Percentiles rank a stretch among this genome's conserved stretches.
These are phyloP conservation scores for Sericinus montela DNA, from an alignment of 2,888 invertebrate genomes.

Conservation along the genomic window DNA sequence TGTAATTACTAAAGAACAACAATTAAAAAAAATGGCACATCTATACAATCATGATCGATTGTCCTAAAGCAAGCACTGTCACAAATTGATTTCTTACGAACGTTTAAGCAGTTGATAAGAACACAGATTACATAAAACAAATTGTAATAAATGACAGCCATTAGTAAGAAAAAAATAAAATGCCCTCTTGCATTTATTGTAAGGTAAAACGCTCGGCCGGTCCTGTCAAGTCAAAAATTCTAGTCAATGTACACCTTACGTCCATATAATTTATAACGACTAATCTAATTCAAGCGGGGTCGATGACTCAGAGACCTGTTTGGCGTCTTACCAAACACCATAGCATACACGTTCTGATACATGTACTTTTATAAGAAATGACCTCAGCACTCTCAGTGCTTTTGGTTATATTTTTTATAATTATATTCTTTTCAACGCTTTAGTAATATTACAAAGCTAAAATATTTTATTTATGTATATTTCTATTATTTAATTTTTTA, in stretches of 20 bases:
- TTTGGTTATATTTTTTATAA: neutral
- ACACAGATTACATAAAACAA: constrained; percentile 19
- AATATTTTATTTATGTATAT: neutral
- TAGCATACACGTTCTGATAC: constrained; percentile 20
- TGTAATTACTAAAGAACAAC: no score
- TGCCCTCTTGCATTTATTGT: constrained; percentile 17
- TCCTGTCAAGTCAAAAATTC: constrained; percentile 26
- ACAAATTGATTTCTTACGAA: constrained; percentile 2
- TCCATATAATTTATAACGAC: constrained; percentile 29
- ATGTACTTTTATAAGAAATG: constrained; percentile 11
- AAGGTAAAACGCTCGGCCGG: constrained; percentile 20
- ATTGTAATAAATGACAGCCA: constrained; percentile 21
- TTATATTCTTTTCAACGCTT: no score
- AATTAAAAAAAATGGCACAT: no score
- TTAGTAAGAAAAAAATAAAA: constrained; percentile 19
- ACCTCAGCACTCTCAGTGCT: neutral
- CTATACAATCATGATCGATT: neutral
- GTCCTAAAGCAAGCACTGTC: neutral
- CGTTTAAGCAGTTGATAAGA: constrained; percentile 16
- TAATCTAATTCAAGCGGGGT: constrained; percentile 33
- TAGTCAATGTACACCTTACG: constrained; percentile 22
- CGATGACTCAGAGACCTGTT: constrained; percentile 33
- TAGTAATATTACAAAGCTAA: no score
- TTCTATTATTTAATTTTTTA: neutral
- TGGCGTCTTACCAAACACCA: constrained; percentile 33